Conservation (phyloP, 92 coral and sea anemone genomes). For the Virgularia gustaviana region DNA sequence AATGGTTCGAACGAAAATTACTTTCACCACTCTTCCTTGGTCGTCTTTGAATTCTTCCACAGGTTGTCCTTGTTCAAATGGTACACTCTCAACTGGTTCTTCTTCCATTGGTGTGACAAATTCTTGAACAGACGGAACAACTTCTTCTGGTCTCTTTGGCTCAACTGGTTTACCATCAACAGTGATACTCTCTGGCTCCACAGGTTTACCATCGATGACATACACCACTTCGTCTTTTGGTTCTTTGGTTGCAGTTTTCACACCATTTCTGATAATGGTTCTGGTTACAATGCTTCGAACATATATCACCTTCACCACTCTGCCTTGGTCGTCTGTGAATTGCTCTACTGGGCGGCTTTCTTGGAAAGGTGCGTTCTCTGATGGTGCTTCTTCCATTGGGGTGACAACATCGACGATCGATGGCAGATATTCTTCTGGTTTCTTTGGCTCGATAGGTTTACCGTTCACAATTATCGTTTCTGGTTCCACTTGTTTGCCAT, state of each 20-base stretch:
- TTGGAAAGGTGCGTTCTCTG: not conserved
- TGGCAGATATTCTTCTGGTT: conserved; percentile 25
- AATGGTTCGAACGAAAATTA: conserved; percentile 40
- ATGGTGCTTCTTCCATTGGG: conserved; percentile 21
- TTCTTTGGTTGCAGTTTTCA: conserved; percentile 22
- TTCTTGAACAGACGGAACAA: not conserved
- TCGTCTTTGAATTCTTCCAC: conserved; percentile 60
- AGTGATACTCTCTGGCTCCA: conserved; percentile 16
- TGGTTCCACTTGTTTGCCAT: conserved; percentile 39
- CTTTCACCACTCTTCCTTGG: conserved; percentile 52
- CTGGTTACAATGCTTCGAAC: conserved; percentile 50
- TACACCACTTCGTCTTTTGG: conserved; percentile 35
- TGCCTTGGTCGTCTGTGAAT: conserved; percentile 60
- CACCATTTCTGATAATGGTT: conserved; percentile 26
- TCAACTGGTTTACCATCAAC: conserved; percentile 32
- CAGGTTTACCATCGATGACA: conserved; percentile 29
- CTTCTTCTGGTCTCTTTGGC: conserved; percentile 11
- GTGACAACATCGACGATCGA: not conserved
- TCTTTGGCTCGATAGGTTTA: conserved; percentile 17
- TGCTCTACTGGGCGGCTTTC: conserved; percentile 49
- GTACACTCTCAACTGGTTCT: conserved; percentile 27
- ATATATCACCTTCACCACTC: conserved; percentile 45
- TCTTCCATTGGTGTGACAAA: conserved; percentile 5
- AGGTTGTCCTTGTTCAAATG: conserved; percentile 11
- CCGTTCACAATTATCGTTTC: conserved; percentile 34